Conservation (phyloP, 2,113 vertebrate genomes). For the Ceyx cyanopectus region DNA sequence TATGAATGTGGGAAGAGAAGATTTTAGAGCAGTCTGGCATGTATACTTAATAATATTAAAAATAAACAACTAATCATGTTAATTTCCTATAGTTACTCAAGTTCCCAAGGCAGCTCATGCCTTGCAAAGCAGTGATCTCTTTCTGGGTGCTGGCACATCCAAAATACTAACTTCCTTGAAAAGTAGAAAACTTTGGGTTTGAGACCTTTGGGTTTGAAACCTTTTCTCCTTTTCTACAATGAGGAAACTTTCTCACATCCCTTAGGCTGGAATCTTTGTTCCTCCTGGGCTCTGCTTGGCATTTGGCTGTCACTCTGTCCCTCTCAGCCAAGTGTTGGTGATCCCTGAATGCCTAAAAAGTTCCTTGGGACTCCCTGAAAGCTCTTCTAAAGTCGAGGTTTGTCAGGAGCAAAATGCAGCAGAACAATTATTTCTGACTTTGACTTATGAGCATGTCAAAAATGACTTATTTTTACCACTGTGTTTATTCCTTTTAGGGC, state of each 20-base stretch:
- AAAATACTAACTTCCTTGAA: not conserved
- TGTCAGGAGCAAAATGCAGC: not conserved
- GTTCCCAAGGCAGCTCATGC: not conserved
- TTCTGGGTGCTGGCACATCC: not conserved
- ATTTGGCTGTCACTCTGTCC: conserved; percentile 8
- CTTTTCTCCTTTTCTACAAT: not conserved
- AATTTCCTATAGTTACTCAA: not conserved
- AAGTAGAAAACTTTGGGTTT: not conserved
- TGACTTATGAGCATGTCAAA: not conserved
- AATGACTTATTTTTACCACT: not conserved
- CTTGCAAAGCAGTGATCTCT: not conserved
- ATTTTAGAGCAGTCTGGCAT: conserved; percentile 15
- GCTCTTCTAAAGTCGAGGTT: not conserved
- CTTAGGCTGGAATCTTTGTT: not conserved
- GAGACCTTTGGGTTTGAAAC: not conserved
- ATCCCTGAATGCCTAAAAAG: conserved; percentile 22
- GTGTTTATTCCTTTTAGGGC: not conserved
- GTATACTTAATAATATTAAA: conserved; percentile 34
- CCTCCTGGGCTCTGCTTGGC: not conserved
- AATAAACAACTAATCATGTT: not conserved
- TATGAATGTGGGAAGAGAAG: conserved; percentile 33
- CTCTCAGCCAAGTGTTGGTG: not conserved
- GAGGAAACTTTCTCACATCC: not conserved
- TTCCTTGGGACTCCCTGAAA: conserved; percentile 10
- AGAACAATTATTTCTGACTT: conserved; percentile 6